Conservation (phyloP, 2,113 vertebrate species). For the Epinephelus cyanopodus region DNA sequence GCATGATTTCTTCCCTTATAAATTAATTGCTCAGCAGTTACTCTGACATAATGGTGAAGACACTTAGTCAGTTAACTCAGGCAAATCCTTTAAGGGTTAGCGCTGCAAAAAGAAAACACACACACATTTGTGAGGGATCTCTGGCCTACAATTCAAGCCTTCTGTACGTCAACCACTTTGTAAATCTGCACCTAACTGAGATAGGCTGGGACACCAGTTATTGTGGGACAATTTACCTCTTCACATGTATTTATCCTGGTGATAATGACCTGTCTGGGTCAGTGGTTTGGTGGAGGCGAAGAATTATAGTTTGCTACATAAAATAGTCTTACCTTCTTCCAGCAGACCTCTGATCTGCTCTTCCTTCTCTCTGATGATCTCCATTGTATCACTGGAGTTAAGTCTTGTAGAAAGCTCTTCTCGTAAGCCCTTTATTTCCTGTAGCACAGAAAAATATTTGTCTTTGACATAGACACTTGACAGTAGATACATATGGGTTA, state of each 20-base stretch:
- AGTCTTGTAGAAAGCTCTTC: conserved; percentile 93
- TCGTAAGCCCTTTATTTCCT: conserved; percentile 95
- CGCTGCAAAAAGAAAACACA: no score
- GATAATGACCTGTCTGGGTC: no score
- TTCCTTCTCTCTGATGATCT: conserved; percentile 95
- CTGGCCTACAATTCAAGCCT: no score
- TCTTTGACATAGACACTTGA: neutral
- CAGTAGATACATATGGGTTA: neutral
- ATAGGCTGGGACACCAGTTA: no score
- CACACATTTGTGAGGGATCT: no score
- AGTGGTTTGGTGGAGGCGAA: neutral
- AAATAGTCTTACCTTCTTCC: conserved; percentile 90
- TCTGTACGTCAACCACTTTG: neutral
- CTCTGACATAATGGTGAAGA: neutral
- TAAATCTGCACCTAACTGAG: neutral
- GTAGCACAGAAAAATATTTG: conserved; percentile 1
- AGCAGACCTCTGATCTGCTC: conserved; percentile 97
- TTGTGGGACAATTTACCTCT: no score
- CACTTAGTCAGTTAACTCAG: neutral
- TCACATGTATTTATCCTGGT: no score
- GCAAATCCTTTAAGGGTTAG: neutral
- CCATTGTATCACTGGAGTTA: conserved; percentile 92
- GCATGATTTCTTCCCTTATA: neutral
- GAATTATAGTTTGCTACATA: neutral
- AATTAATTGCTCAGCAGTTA: neutral